phyloP scores from a whole-genome alignment of 1,140 invertebrate genomes.

The Phthorimaea operculella region DNA sequence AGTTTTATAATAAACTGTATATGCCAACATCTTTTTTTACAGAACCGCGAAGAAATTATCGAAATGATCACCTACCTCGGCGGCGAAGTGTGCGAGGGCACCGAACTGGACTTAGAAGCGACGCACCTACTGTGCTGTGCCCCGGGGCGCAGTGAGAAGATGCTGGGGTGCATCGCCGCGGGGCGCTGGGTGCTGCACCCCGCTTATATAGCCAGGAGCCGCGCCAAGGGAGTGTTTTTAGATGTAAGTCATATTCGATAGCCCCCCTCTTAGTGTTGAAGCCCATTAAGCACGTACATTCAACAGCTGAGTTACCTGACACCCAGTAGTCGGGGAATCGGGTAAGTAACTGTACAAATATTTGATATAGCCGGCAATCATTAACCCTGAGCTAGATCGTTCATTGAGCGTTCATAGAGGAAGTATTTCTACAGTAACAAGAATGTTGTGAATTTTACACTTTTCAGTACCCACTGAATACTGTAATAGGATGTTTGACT shows the following conservation, averaged over 20 bases:
- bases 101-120: conserved; percentile 73
- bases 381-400: too few relatives aligned
- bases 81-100: conserved; percentile 71
- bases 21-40: conserved; percentile 2
- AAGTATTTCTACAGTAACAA: too few relatives aligned
- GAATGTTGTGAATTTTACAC: too few relatives aligned
- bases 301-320: too few relatives aligned
- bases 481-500: too few relatives aligned
- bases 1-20: too few relatives aligned
- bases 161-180: conserved; percentile 82
- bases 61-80: conserved; percentile 72
- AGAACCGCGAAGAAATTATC: conserved; percentile 58
- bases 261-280: not conserved
- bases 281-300: not conserved
- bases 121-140: conserved; percentile 84
- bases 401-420: too few relatives aligned
- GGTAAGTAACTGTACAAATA: too few relatives aligned
- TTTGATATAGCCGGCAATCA: too few relatives aligned
- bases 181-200: conserved; percentile 89
- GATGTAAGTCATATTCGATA: conserved; percentile 52
- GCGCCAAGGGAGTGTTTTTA: conserved; percentile 73
- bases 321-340: too few relatives aligned
- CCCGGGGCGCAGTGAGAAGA: conserved; percentile 85
- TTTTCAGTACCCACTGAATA: too few relatives aligned
- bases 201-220: conserved; percentile 78